phyloP scores from a whole-genome alignment of 2,113 vertebrate species.

The Collichthys lucidus region DNA sequence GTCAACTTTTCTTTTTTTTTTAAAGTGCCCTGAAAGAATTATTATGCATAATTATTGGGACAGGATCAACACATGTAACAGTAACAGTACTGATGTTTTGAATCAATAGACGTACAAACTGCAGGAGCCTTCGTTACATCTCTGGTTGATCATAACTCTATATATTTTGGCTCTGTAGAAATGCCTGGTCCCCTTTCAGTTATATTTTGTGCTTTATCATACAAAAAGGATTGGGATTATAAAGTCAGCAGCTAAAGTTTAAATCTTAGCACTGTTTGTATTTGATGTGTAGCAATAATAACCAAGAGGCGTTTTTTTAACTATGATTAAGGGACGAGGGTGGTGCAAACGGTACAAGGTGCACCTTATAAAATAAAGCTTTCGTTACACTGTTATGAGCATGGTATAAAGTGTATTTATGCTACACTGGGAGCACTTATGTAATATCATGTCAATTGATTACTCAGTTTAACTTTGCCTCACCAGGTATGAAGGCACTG shows the following conservation, averaged over 20 bases:
- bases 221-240: conserved; percentile 44
- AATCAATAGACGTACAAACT: conserved; percentile 57
- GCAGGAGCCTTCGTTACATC: conserved; percentile 51
- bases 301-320: conserved; percentile 31
- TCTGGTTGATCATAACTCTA: conserved; percentile 31
- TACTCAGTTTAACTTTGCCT: conserved; percentile 65
- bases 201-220: conserved; percentile 72
- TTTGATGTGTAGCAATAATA: conserved; percentile 26
- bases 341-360: conserved; percentile 52
- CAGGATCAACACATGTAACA: conserved; percentile 64
- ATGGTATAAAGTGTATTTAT: conserved; percentile 66
- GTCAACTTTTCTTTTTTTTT: conserved; percentile 55
- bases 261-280: conserved; percentile 14
- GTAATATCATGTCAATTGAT: conserved; percentile 52
- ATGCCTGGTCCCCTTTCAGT: conserved; percentile 51
- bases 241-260: conserved; percentile 17
- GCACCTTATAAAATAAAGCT: conserved; percentile 67
- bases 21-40: conserved; percentile 80
- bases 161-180: conserved; percentile 55
- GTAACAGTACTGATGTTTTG: conserved; percentile 64
- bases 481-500: conserved; percentile 71
- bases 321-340: conserved; percentile 26
- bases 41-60: conserved; percentile 79
- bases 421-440: conserved; percentile 71
- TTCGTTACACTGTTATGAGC: conserved; percentile 74